A percentile compares a stretch with the other conserved stretches of the same genome.
Evolutionary conservation across 64 coral and sea anemone genomes (phyloP).

Genomic region (Stichodactyla mertensii): DNA sequence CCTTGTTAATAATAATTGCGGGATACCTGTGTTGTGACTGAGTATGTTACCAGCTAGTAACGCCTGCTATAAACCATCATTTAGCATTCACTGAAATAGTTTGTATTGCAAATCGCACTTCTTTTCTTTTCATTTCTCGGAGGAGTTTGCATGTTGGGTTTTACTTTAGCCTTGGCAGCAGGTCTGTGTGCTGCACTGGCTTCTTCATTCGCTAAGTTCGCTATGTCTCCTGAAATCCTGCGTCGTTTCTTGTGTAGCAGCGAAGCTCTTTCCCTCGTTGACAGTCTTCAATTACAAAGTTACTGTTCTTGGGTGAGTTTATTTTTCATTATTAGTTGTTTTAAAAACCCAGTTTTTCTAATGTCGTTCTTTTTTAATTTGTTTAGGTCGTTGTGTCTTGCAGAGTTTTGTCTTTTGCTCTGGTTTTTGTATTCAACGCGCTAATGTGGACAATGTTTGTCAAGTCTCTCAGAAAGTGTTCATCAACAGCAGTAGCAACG

Average conservation of each 20-base stretch:
- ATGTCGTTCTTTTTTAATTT: neutral
- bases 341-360: neutral
- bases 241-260: constrained; percentile 1
- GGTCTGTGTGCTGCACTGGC: constrained; percentile 75
- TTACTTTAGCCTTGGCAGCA: constrained; percentile 59
- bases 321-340: neutral
- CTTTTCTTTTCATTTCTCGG: neutral
- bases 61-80: neutral
- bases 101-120: neutral
- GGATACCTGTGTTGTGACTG: neutral
- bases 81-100: neutral
- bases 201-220: constrained; percentile 77
- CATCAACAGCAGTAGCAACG: constrained; percentile 67
- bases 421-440: constrained; percentile 82
- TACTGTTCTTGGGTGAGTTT: neutral
- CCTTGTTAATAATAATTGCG: neutral
- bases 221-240: constrained; percentile 59
- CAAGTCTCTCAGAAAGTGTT: constrained; percentile 69
- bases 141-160: constrained; percentile 37
- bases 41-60: neutral
- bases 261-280: neutral
- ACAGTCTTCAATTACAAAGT: neutral
- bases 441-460: constrained; percentile 98
- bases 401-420: constrained; percentile 43
- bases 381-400: constrained; percentile 42